phyloP scores from a whole-genome alignment of 2,113 vertebrate genomes.

The Mustela lutreola region DNA sequence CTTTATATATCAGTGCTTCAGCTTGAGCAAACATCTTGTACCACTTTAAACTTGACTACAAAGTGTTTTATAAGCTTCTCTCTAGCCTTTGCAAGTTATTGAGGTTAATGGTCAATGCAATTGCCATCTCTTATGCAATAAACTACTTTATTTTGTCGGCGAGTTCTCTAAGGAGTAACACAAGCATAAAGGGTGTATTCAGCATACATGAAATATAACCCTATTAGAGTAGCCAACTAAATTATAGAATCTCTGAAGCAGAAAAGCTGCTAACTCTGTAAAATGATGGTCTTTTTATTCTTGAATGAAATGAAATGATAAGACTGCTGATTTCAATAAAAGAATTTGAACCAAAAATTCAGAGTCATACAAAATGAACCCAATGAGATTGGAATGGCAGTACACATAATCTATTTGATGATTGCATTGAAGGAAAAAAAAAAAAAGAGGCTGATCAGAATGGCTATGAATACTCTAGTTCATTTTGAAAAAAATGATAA shows the following conservation, averaged over 20 bases:
- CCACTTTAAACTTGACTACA: conserved; percentile 75
- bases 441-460: conserved; percentile 33
- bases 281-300: conserved; percentile 82
- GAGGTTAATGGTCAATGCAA: conserved; percentile 84
- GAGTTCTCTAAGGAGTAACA: conserved; percentile 83
- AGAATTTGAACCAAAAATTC: conserved; percentile 78
- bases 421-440: conserved; percentile 61
- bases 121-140: conserved; percentile 83
- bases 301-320: conserved; percentile 82
- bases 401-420: conserved; percentile 66
- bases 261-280: conserved; percentile 82
- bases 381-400: conserved; percentile 74
- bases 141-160: conserved; percentile 84
- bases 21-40: conserved; percentile 76
- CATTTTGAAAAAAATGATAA: not conserved
- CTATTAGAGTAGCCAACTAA: conserved; percentile 84
- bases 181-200: conserved; percentile 84
- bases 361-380: conserved; percentile 66
- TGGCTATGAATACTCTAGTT: not conserved
- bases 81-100: conserved; percentile 78
- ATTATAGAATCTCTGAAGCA: conserved; percentile 85
- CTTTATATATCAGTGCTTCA: conserved; percentile 68
- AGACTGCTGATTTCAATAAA: conserved; percentile 75
- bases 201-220: conserved; percentile 83
- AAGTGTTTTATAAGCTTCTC: conserved; percentile 80